These are phyloP conservation scores for Passer montanus DNA, from an alignment of 2,113 vertebrate genomes.

Conservation along the genomic window DNA sequence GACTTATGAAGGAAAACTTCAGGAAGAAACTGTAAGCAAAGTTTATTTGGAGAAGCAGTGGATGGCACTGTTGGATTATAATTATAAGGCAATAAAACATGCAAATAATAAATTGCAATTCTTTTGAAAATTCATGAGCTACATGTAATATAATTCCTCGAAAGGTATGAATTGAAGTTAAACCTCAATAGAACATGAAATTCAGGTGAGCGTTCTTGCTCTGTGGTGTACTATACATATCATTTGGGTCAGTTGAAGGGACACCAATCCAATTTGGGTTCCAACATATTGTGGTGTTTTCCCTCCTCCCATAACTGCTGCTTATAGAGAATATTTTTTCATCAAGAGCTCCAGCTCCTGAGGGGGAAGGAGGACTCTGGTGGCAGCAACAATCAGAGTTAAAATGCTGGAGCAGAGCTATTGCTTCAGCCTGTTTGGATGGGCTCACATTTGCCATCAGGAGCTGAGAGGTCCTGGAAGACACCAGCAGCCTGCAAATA, in stretches of 20 bases:
- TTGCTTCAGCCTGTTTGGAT: not conserved
- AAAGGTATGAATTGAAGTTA: not conserved
- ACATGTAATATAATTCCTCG: not conserved
- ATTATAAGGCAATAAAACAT: constrained; percentile 58
- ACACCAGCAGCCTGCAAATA: not conserved
- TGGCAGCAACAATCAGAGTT: not conserved
- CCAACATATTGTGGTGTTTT: not conserved
- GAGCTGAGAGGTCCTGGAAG: not conserved
- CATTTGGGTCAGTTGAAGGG: not conserved
- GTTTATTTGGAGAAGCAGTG: constrained; percentile 66
- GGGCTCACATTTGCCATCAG: not conserved
- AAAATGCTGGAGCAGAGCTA: not conserved
- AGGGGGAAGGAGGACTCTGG: not conserved
- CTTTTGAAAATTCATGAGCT: not conserved
- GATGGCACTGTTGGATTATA: constrained; percentile 75
- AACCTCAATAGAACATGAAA: not conserved
- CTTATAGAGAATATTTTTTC: not conserved
- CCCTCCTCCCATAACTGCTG: not conserved
- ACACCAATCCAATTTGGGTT: not conserved
- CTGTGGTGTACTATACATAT: not conserved
- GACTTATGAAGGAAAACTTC: not conserved
- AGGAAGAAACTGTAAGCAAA: constrained; percentile 33
- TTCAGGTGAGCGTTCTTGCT: not conserved
- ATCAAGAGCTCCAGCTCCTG: not conserved
- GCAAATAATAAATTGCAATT: constrained; percentile 23